Evolutionary conservation across 2,797 vertebrate species (phyloP).

Genomic region (Sebastes trivittatus): DNA sequence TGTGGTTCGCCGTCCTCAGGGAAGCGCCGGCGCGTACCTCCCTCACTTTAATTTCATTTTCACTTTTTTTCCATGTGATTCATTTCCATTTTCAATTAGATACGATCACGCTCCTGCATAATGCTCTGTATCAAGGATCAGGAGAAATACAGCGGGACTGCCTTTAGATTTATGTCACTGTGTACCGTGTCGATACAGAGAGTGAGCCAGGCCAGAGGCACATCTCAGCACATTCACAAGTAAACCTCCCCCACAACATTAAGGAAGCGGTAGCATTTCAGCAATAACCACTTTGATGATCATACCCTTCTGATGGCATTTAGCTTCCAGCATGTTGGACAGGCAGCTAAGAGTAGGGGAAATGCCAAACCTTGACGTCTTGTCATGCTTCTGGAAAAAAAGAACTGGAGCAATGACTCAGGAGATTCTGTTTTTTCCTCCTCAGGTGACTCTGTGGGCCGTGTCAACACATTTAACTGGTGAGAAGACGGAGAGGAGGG

Average conservation of each 20-base stretch:
- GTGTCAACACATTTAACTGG: conserved; percentile 51
- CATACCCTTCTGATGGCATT: conserved; percentile 51
- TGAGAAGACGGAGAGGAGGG: conserved; percentile 8
- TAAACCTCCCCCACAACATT: conserved; percentile 17
- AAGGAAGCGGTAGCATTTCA: conserved; percentile 50
- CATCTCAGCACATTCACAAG: conserved; percentile 41
- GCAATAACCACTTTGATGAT: conserved; percentile 52
- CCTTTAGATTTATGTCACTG: conserved; percentile 38
- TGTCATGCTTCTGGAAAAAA: conserved; percentile 52
- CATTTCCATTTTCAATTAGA: conserved; percentile 69
- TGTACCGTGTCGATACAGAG: conserved; percentile 3
- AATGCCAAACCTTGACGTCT: conserved; percentile 53
- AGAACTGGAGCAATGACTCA: conserved; percentile 60
- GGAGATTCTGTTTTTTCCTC: conserved; percentile 48
- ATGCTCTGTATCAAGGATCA: conserved; percentile 1
- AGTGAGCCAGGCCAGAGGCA: conserved; percentile 7
- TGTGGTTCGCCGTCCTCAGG: conserved; percentile 54
- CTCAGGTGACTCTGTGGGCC: conserved; percentile 57
- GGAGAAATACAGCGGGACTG: conserved; percentile 19
- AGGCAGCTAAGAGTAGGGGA: conserved; percentile 1
- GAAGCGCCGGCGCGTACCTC: conserved; percentile 24
- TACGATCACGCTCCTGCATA: conserved; percentile 6
- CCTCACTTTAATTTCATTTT: conserved; percentile 57
- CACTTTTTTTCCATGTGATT: conserved; percentile 58
- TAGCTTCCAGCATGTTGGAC: conserved; percentile 42